Evolutionary conservation across 2,888 invertebrate genomes (phyloP).

Genomic region (Netelia fuscicornis): DNA sequence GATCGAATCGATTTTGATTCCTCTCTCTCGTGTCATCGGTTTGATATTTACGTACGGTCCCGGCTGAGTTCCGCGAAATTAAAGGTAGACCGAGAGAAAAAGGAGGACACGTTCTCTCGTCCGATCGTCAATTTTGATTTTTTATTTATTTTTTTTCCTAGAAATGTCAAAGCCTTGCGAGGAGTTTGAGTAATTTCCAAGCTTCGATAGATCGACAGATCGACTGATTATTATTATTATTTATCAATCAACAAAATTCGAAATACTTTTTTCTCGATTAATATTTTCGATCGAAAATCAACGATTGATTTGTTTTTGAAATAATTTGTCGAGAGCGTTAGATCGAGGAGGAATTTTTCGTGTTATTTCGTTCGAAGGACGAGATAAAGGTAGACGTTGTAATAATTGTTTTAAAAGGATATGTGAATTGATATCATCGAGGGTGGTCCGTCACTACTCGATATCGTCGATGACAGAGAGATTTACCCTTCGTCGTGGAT

Average conservation of each 20-base stretch:
- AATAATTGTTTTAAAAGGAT: neutral
- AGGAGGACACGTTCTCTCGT: neutral
- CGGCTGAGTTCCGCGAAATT: neutral
- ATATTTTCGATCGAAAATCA: neutral
- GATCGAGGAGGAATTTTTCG: neutral
- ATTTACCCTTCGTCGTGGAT: neutral
- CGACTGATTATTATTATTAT: neutral
- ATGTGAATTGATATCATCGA: neutral
- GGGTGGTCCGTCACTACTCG: neutral
- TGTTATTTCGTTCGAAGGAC: neutral
- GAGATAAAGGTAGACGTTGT: neutral
- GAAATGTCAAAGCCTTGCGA: neutral
- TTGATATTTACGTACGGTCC: neutral
- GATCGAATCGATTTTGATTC: neutral
- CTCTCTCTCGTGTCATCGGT: neutral
- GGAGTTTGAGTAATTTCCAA: neutral
- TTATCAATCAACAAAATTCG: neutral
- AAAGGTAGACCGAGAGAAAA: neutral
- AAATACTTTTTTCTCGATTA: neutral
- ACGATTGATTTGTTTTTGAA: neutral
- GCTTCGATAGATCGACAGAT: neutral
- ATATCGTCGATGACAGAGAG: neutral
- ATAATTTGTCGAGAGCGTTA: neutral
- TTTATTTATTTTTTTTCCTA: neutral
- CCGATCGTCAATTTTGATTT: neutral